Evolutionary conservation across 2,113 vertebrate genomes (phyloP).

Genomic region (Athene cunicularia): DNA sequence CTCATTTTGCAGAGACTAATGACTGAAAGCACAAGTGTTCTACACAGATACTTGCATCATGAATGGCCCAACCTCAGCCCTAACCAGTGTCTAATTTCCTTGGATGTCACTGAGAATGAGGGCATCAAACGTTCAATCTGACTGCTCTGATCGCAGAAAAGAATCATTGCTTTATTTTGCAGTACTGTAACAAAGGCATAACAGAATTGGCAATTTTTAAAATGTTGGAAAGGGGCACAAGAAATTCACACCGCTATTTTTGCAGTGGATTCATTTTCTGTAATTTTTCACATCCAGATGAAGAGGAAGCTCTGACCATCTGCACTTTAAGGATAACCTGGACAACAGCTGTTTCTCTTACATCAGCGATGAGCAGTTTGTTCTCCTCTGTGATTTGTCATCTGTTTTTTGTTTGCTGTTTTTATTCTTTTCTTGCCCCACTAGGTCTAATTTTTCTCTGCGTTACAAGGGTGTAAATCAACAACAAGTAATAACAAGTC

Average conservation of each 20-base stretch:
- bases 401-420: background rate
- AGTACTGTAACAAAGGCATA: background rate
- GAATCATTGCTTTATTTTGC: background rate
- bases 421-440: background rate
- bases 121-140: background rate
- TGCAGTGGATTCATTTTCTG: background rate
- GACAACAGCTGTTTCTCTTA: slow-evolving; percentile 31
- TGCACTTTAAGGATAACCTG: slow-evolving; percentile 23
- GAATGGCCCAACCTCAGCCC: background rate
- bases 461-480: background rate
- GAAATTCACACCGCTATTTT: background rate
- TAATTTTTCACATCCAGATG: background rate
- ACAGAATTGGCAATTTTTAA: background rate
- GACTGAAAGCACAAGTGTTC: background rate
- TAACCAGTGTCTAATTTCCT: background rate
- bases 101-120: background rate
- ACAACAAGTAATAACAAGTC: background rate
- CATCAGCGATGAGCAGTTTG: background rate
- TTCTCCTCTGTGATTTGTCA: background rate
- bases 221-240: background rate
- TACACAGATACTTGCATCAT: background rate
- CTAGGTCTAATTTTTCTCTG: background rate
- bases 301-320: background rate
- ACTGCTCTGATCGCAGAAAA: background rate
- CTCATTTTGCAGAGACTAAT: background rate